Percentiles rank a stretch among this genome's conserved stretches.
These are phyloP conservation scores for Dasysyrphus tricinctus DNA, from an alignment of 2,888 invertebrate genomes.

Conservation along the genomic window DNA sequence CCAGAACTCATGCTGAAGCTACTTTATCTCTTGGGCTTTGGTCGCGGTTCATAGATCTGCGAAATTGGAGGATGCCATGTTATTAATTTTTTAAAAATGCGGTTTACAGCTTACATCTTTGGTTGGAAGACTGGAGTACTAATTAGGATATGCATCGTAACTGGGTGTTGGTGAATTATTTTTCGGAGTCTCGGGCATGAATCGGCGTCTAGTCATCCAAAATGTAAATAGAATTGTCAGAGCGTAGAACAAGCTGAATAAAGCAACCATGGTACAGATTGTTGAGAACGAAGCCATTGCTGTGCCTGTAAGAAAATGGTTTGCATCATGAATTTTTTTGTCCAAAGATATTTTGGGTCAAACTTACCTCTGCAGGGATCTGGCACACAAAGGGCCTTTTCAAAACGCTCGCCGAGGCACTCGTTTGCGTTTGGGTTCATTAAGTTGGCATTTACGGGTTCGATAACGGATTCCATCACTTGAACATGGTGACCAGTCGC, in stretches of 20 bases:
- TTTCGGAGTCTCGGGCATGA: slow-evolving; percentile 80
- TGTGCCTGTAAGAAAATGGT: slow-evolving; percentile 76
- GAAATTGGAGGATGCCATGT: slow-evolving; percentile 61
- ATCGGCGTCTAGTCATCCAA: slow-evolving; percentile 84
- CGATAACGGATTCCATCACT: slow-evolving; percentile 88
- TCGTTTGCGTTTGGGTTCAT: slow-evolving; percentile 85
- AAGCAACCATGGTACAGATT: slow-evolving; percentile 82
- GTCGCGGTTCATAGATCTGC: slow-evolving; percentile 83
- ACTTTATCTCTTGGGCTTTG: slow-evolving; percentile 87
- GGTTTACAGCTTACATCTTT: slow-evolving; percentile 87
- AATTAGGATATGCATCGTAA: slow-evolving; percentile 92
- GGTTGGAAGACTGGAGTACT: slow-evolving; percentile 92
- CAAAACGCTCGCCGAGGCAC: slow-evolving; percentile 88
- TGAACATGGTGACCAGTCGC: slow-evolving; percentile 88
- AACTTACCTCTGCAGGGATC: slow-evolving; percentile 80
- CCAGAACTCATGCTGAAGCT: slow-evolving; percentile 86
- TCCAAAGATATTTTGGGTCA: too few relatives aligned
- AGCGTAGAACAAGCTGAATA: slow-evolving; percentile 83
- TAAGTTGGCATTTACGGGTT: slow-evolving; percentile 87
- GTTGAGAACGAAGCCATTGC: slow-evolving; percentile 79
- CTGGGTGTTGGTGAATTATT: slow-evolving; percentile 91
- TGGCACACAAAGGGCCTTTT: slow-evolving; percentile 87
- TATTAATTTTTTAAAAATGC: slow-evolving; percentile 40
- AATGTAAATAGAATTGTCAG: slow-evolving; percentile 82
- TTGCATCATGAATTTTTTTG: neutral